phyloP scores from a whole-genome alignment of 1,140 invertebrate species.

The Parasteatoda tepidariorum region DNA sequence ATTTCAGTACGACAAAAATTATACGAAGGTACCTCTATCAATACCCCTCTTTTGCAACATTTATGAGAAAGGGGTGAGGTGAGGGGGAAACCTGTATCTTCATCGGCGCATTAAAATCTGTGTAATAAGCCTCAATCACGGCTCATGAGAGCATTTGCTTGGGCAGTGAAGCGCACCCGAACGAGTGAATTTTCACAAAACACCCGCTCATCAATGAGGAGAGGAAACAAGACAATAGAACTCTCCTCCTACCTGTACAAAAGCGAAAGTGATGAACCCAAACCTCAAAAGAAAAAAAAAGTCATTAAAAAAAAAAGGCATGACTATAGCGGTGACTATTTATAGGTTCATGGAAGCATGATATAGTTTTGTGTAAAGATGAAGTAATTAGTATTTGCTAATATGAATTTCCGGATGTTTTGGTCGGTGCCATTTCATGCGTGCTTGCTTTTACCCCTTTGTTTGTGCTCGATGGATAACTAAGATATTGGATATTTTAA shows the following conservation, averaged over 20 bases:
- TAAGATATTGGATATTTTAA: too few species aligned
- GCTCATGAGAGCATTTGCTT: constrained; percentile 8
- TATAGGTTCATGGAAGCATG: background rate
- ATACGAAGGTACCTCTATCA: too few species aligned
- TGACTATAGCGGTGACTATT: background rate
- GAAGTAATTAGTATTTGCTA: constrained; percentile 27
- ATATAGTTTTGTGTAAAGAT: background rate
- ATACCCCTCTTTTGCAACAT: too few species aligned
- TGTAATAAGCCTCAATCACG: constrained; percentile 14
- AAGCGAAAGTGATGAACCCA: background rate
- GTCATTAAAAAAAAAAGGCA: too few species aligned
- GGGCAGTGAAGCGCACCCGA: constrained; percentile 20
- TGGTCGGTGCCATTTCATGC: background rate
- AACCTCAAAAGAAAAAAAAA: background rate
- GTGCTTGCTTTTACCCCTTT: background rate
- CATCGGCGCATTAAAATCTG: background rate
- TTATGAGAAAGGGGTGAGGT: too few species aligned
- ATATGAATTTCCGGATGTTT: background rate
- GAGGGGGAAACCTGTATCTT: too few species aligned
- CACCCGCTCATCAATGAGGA: background rate
- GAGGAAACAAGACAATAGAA: background rate
- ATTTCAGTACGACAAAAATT: too few species aligned
- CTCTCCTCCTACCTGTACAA: background rate
- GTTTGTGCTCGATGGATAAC: background rate
- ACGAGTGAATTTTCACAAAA: background rate